Evolutionary conservation across 92 coral and sea anemone genomes (phyloP), one percentile per base, ranked within the genome.

Genomic region (Epizoanthus fatuus): DNA sequence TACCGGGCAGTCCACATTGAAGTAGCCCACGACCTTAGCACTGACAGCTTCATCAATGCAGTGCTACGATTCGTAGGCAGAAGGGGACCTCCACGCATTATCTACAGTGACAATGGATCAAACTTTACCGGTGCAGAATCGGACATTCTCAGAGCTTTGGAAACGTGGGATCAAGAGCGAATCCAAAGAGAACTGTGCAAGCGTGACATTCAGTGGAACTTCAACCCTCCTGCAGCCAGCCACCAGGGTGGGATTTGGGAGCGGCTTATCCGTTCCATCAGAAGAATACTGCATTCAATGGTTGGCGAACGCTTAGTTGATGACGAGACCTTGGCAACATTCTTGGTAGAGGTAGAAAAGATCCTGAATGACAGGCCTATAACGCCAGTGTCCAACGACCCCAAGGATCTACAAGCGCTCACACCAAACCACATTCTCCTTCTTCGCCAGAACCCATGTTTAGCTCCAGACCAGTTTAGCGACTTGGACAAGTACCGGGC

Each of bases 1-100:
- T 91, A 91, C 65, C 67, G 94, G 19, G 94, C 91, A 39, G 91
- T 91, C 7, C 91, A 90, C 80, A 86, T 87, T 7, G 87, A 86
- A 65, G 84, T 86, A 8, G 93, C 91, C 35, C 35, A 86, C 35
- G 81, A 90, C 80, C 72, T 91, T 17, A 60, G 91, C 16, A 86
- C 85, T 2, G 91, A 91, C 45, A 86, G 88, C 60, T 87, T 90
- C 42, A 86, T 86, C 17, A 86, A 86, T 52, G 91, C 93, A 1
- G 74, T 87, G 32, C 55, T 87, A 60, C 84, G 93, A 15, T 79
- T 79, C 37, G 56, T 79, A 14, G 63, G 19, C 0, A 57, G 63
- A 70, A 68, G 86, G 37, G 92, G 92, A 16, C 79, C 90, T 13
- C 89, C 94, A 20, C 25, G 88, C 3, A 47, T 91, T 19, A 87